phyloP scores from a whole-genome alignment of 2,888 invertebrate species.

The Elmis aenea region DNA sequence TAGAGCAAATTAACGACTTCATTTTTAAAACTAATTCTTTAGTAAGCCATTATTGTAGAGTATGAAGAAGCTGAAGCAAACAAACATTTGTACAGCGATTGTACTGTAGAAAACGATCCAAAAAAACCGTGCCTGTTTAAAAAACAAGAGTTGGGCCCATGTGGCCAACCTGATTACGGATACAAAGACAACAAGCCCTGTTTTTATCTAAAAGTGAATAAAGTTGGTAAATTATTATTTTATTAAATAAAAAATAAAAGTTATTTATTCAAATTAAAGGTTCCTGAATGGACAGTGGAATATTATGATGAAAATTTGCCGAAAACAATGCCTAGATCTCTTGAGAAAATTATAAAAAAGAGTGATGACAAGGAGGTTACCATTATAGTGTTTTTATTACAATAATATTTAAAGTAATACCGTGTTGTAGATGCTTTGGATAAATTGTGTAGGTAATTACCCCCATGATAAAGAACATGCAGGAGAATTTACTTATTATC shows the following conservation, averaged over 20 bases:
- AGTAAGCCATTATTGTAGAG: too few relatives aligned
- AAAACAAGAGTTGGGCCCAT: slow-evolving; percentile 25
- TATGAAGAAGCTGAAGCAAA: slow-evolving; percentile 11
- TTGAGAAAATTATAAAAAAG: slow-evolving; percentile 2
- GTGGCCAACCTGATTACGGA: slow-evolving; percentile 26
- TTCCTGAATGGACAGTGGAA: slow-evolving; percentile 9
- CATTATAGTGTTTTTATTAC: background rate
- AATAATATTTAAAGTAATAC: background rate
- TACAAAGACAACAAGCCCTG: slow-evolving; percentile 27
- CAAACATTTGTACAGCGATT: slow-evolving; percentile 10
- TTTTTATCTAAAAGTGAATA: slow-evolving; percentile 32
- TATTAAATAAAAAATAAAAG: slow-evolving; percentile 15
- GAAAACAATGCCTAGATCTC: slow-evolving; percentile 5
- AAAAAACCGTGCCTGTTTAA: slow-evolving; percentile 26
- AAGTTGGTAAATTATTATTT: slow-evolving; percentile 35
- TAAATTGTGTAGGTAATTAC: slow-evolving; percentile 57
- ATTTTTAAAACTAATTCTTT: too few relatives aligned
- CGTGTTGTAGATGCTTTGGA: slow-evolving; percentile 10
- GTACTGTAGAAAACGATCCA: slow-evolving; percentile 7
- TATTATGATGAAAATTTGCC: slow-evolving; percentile 9
- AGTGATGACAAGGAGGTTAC: slow-evolving; percentile 1
- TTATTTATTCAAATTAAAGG: slow-evolving; percentile 7
- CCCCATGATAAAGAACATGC: slow-evolving; percentile 54
- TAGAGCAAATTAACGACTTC: too few relatives aligned
- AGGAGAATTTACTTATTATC: slow-evolving; percentile 52